These are phyloP conservation scores for Schlechtendalia chinensis DNA, from an alignment of 1,140 invertebrate species.

Conservation along the genomic window DNA sequence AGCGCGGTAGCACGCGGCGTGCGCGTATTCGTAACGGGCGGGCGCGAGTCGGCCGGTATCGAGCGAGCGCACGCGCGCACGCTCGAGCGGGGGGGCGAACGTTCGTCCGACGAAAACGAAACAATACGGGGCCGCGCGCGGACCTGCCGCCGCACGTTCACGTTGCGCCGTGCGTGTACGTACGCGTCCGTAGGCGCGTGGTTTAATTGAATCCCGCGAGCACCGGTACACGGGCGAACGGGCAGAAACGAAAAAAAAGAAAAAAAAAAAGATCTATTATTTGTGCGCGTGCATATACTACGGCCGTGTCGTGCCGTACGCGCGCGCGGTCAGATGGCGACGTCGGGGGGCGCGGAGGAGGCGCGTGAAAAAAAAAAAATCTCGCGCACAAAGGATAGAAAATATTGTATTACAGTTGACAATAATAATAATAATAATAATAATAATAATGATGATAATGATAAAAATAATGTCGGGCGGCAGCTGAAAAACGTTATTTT, in stretches of 20 bases:
- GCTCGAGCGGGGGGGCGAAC: not conserved
- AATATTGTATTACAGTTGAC: constrained; percentile 50
- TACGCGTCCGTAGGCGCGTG: not conserved
- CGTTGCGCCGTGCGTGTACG: not conserved
- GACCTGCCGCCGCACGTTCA: not conserved
- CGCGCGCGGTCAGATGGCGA: no score
- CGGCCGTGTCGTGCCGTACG: not conserved
- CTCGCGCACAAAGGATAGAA: constrained; percentile 34
- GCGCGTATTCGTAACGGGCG: not conserved
- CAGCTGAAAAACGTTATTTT: constrained; percentile 49
- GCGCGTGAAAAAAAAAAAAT: not conserved
- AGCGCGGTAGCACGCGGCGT: not conserved
- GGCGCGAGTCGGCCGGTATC: no score
- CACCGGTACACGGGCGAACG: not conserved
- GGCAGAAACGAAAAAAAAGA: not conserved
- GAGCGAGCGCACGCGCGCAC: not conserved
- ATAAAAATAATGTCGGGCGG: constrained; percentile 9
- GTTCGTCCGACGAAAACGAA: no score
- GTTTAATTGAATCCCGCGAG: not conserved
- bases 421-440: constrained; percentile 39
- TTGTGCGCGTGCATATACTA: not conserved
- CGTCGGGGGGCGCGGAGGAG: not conserved
- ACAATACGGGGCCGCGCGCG: not conserved
- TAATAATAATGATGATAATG: constrained; percentile 41
- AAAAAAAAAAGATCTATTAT: no score